Conservation (phyloP, 2,888 invertebrate species). For the Rotaria macrura region DNA sequence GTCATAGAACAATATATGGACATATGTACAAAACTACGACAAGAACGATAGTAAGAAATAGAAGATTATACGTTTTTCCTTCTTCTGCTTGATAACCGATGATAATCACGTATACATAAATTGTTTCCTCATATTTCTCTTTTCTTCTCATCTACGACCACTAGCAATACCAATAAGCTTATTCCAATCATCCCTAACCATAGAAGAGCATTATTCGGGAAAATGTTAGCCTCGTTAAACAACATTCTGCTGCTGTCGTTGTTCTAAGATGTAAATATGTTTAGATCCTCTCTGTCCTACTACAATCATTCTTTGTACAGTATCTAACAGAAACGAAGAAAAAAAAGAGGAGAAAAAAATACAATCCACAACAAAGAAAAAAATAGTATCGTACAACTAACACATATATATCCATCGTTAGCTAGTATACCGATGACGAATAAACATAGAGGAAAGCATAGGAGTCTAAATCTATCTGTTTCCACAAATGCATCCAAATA, state of each 20-base stretch:
- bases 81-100: not conserved
- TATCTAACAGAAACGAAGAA: not conserved
- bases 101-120: not conserved
- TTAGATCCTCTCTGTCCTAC: not conserved
- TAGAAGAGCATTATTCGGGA: not conserved
- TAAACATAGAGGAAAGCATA: not conserved
- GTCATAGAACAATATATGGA: not conserved
- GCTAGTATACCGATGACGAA: not conserved
- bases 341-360: not conserved
- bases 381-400: not conserved
- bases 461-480: not conserved
- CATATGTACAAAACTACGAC: not conserved
- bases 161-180: not conserved
- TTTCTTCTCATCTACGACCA: not conserved
- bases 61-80: not conserved
- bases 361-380: not conserved
- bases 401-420: not conserved
- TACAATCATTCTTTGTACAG: not conserved
- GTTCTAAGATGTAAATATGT: not conserved
- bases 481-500: not conserved
- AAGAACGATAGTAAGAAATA: not conserved
- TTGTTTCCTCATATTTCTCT: not conserved
- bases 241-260: not conserved
- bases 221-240: not conserved
- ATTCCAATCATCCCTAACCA: not conserved